These are phyloP conservation scores for Limonius californicus DNA, from an alignment of 1,140 invertebrate genomes.

Conservation along the genomic window DNA sequence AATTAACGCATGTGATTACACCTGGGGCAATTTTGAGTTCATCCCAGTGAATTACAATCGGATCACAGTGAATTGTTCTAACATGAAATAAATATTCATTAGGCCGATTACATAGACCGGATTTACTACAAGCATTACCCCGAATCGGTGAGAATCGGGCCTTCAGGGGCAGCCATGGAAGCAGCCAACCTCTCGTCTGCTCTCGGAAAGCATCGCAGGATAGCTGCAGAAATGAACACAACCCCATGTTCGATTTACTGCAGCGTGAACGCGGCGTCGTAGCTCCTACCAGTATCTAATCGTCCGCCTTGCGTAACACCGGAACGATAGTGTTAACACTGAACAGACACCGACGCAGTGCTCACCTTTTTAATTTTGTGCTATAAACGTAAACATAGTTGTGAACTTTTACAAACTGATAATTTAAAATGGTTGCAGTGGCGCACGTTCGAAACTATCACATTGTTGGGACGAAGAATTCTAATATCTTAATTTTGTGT, in stretches of 20 bases:
- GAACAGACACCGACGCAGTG: no score
- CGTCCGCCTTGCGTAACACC: background rate
- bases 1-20: conserved; percentile 10
- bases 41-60: conserved; percentile 10
- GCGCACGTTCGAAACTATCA: no score
- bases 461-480: no score
- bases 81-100: conserved; percentile 13
- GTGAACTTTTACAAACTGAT: no score
- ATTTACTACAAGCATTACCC: conserved; percentile 9
- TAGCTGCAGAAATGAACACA: conserved; percentile 2
- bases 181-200: background rate
- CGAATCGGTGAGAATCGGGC: background rate
- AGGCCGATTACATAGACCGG: background rate
- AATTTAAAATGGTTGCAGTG: no score
- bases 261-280: background rate
- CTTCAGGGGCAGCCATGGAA: background rate
- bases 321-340: no score
- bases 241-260: conserved; percentile 11
- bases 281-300: conserved; percentile 3
- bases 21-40: conserved; percentile 7
- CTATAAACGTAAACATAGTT: no score
- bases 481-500: no score
- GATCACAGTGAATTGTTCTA: conserved; percentile 6
- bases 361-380: no score
- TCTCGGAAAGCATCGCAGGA: conserved; percentile 3